Evolutionary conservation across 2,888 invertebrate genomes (phyloP), one percentile per base, ranked within the genome.

Genomic region (Sepiola atlantica): DNA sequence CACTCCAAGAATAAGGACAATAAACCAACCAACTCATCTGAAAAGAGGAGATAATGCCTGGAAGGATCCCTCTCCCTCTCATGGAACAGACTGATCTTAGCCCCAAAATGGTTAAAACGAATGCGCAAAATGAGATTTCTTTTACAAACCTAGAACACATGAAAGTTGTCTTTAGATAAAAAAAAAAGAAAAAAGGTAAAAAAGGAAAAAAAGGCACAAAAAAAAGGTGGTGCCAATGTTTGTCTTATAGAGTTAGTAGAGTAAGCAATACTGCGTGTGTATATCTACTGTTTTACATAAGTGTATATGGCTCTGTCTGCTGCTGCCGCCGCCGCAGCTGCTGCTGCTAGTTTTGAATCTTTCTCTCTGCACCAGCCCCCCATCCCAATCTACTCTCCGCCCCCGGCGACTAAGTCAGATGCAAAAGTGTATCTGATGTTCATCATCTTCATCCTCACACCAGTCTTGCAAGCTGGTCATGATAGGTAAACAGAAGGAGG

Each of bases 401-500:
- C 77, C n/a, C 77, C n/a, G 32, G 32, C n/a, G 77, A 77, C 77
- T 77, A 77, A 77, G 77, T 77, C 77, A 77, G 77, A n/a, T 77
- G 77, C 77, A 77, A n/a, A 77, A 77, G 77, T 77, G 77, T 77
- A 16, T 45, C 45, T 77, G 77, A n/a, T n/a, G 77, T n/a, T 77
- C 77, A 77, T n/a, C 77, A n/a, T 77, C 77, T n/a, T 77, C 77
- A 77, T 77, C 77, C 77, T 77, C 77, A 12, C 61, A 24, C 24
- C 28, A 77, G 77, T 77, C 77, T 77, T 77, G 77, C 77, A 77
- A n/a, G 77, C 77, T 77, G 77, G 77, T 32, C 77, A 77, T 61
- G 61, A 61, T 77, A 77, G n/a, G 77, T 77, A 77, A 77, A 77
- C n/a, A 77, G 77, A 77, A 77, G 77, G n/a, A 77, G 77, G n/a